These are phyloP conservation scores for Cephus cinctus DNA, from an alignment of 1,140 invertebrate genomes.

Conservation along the genomic window DNA sequence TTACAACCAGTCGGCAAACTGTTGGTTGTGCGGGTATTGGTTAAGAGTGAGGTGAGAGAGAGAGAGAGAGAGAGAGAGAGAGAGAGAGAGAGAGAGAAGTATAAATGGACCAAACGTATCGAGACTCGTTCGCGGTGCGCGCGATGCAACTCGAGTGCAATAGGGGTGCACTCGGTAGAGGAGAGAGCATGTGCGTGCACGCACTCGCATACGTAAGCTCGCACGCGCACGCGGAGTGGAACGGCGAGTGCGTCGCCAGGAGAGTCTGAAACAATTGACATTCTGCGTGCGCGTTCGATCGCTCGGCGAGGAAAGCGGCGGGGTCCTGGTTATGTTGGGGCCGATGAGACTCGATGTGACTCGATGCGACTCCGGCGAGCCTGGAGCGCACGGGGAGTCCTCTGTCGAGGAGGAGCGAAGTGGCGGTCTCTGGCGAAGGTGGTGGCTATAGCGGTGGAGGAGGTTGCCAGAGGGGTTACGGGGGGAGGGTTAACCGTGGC, in stretches of 20 bases:
- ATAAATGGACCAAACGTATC: too few species aligned
- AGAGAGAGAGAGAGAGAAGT: constrained; percentile 5
- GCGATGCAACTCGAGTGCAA: too few species aligned
- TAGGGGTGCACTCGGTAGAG: too few species aligned
- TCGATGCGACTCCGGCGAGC: too few species aligned
- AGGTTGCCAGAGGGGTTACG: constrained; percentile 24
- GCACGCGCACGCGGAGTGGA: constrained; percentile 10
- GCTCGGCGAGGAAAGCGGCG: constrained; percentile 8
- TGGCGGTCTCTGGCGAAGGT: constrained; percentile 12
- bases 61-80: neutral
- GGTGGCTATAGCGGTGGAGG: constrained; percentile 5
- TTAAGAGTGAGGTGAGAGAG: constrained; percentile 1
- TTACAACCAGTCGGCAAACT: constrained; percentile 10
- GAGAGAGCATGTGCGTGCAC: constrained; percentile 9
- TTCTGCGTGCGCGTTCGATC: constrained; percentile 37
- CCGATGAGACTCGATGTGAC: too few species aligned
- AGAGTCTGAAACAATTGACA: constrained; percentile 37
- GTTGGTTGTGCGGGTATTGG: constrained; percentile 21
- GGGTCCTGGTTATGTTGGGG: neutral
- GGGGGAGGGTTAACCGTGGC: constrained; percentile 20
- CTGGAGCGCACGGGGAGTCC: constrained; percentile 17
- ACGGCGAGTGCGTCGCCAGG: constrained; percentile 8
- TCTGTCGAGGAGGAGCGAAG: constrained; percentile 5
- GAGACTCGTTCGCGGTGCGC: too few species aligned
- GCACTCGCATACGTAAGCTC: constrained; percentile 1